These are phyloP conservation scores for Prunella strophiata DNA, from an alignment of 2,797 vertebrate genomes.

Conservation along the genomic window DNA sequence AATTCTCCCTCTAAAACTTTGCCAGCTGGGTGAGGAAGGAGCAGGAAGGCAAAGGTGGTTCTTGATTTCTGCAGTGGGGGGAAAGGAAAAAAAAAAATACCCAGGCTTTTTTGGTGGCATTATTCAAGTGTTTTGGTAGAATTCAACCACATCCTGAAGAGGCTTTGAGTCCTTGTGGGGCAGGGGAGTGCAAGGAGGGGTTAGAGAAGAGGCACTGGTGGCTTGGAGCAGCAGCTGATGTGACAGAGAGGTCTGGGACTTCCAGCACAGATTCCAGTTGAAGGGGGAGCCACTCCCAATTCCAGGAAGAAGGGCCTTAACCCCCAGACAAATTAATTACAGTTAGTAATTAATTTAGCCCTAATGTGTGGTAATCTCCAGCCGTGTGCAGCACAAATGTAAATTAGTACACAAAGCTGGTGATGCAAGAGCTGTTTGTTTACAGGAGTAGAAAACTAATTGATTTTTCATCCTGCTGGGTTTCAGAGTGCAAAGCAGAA, in stretches of 20 bases:
- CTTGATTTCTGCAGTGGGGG: background rate
- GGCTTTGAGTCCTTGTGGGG: background rate
- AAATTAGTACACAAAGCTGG: background rate
- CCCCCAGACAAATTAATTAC: background rate
- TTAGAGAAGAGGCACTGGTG: background rate
- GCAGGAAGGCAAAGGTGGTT: fast-evolving
- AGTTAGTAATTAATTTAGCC: background rate
- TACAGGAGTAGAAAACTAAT: background rate
- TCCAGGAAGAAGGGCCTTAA: background rate
- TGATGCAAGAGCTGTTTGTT: background rate
- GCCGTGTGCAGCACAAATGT: background rate
- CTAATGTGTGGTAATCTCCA: background rate
- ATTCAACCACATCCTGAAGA: background rate
- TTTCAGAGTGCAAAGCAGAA: background rate
- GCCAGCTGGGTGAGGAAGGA: background rate
- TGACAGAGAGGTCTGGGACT: background rate
- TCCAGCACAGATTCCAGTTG: background rate
- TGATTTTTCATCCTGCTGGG: background rate
- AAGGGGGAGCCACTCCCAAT: background rate
- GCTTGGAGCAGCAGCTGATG: background rate
- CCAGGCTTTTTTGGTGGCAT: background rate
- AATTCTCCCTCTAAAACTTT: background rate
- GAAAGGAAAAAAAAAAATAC: background rate
- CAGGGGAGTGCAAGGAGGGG: background rate
- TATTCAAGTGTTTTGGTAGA: background rate